These are phyloP conservation scores for Mythimna loreyi DNA, from an alignment of 2,888 invertebrate genomes.

Conservation along the genomic window DNA sequence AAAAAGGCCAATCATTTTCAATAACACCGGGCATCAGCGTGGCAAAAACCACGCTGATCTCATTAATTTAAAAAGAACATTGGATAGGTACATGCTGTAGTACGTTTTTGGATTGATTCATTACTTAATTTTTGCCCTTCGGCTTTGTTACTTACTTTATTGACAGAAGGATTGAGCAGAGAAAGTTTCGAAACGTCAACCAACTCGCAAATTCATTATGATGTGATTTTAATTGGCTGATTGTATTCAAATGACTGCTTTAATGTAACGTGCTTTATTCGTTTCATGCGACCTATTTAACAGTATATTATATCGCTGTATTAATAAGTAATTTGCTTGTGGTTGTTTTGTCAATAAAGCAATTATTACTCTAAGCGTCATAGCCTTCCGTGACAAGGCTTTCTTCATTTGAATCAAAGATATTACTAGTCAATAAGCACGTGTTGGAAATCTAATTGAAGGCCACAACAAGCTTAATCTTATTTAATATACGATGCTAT, in stretches of 20 bases:
- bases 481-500: conserved; percentile 27
- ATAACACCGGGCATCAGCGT: conserved; percentile 70
- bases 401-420: conserved; percentile 23
- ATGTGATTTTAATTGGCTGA: conserved; percentile 76
- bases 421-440: conserved; percentile 10
- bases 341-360: conserved; percentile 43
- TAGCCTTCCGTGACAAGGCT: conserved; percentile 44
- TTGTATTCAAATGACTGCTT: conserved; percentile 67
- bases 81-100: conserved; percentile 43
- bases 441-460: conserved; percentile 11
- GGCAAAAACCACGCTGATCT: conserved; percentile 73
- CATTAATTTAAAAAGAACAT: conserved; percentile 66
- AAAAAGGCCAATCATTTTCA: conserved; percentile 74
- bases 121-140: conserved; percentile 40
- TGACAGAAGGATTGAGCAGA: conserved; percentile 64
- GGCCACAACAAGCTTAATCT: conserved; percentile 33
- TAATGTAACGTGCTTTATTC: conserved; percentile 59
- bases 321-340: conserved; percentile 40
- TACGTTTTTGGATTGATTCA: conserved; percentile 21
- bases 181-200: conserved; percentile 73
- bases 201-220: conserved; percentile 69
- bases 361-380: conserved; percentile 29
- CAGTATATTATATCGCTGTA: conserved; percentile 30
- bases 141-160: conserved; percentile 53
- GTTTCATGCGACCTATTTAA: conserved; percentile 27